A percentile compares a stretch with the other conserved stretches of the same genome.
These are phyloP conservation scores for Promerops cafer DNA, from an alignment of 2,113 vertebrate species.

Conservation along the genomic window DNA sequence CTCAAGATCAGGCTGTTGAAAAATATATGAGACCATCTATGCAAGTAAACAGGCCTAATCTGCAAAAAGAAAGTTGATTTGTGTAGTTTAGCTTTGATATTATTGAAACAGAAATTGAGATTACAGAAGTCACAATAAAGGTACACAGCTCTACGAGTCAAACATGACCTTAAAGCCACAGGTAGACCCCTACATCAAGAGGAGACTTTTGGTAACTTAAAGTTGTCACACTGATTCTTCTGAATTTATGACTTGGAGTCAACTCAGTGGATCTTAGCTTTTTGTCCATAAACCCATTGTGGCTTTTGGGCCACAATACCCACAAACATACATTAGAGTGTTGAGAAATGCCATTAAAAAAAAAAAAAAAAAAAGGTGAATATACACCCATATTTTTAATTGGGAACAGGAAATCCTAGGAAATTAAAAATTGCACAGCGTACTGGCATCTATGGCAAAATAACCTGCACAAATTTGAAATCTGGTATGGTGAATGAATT, in stretches of 20 bases:
- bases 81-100: neutral
- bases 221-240: neutral
- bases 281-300: neutral
- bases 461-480: fast-evolving
- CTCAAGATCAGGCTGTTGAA: neutral
- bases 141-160: neutral
- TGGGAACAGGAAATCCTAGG: neutral
- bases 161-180: neutral
- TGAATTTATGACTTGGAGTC: neutral
- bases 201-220: neutral
- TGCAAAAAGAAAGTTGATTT: neutral
- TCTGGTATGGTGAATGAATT: neutral
- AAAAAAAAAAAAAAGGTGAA: neutral
- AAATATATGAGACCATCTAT: neutral
- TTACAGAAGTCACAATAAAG: neutral
- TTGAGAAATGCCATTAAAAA: neutral
- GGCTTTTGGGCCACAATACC: too few species aligned
- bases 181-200: neutral
- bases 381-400: neutral
- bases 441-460: neutral
- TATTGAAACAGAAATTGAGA: neutral
- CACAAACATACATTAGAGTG: neutral
- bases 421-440: neutral
- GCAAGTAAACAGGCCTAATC: neutral
- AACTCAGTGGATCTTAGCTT: neutral